Base-by-base conservation (phyloP, 1,140 invertebrate genomes). In the Battus philenor region DNA sequence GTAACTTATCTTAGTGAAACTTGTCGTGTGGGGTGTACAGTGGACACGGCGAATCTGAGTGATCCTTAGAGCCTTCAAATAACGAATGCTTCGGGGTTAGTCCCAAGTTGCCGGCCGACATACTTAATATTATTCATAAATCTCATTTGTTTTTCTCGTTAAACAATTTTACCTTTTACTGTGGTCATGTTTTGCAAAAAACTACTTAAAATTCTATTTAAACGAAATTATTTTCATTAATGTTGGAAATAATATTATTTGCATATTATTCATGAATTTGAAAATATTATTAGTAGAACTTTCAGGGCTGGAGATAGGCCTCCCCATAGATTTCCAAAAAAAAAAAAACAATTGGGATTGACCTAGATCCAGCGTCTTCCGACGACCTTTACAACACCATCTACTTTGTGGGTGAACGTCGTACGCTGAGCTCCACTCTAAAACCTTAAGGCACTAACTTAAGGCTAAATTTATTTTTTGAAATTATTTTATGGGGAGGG, bases 21-120 rank as follows among this genome's bases (percentile, higher is more conserved):
- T 51, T 59, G 29, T 50, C 55, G 12, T 31, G 55, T 16, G 0
- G 32, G 44, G 30, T 61, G 60, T 68, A 64, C 53, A 44, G 30
- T 56, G 51, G 56, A 57, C 60, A 52, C 41, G 45, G 26, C 34
- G 41, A 30, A 13, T 32, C 46, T 22, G 46, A 69, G 47, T 61
- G 62, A 66, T 68, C 66, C 60, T 69, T 50, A 55, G 50, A 44
- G 45, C 39, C 53, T 58, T 56, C 49, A 50, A 6, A 55, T 57
- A 63, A 45, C 54, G 45, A 61, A 47, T 47, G 54, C 55, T 62
- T 5, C 47, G 50, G 53, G 52, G 22, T 44, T 16, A 17, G 26
- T 33, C 31, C 44, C 44, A 33, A 45, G 33, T 18, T 11, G 17
- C 36, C 6, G 22, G 22, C 18, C 18, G 29, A 53, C 45, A 53